phyloP scores from a whole-genome alignment of 2,797 vertebrate species.

The Ataeniobius toweri region DNA sequence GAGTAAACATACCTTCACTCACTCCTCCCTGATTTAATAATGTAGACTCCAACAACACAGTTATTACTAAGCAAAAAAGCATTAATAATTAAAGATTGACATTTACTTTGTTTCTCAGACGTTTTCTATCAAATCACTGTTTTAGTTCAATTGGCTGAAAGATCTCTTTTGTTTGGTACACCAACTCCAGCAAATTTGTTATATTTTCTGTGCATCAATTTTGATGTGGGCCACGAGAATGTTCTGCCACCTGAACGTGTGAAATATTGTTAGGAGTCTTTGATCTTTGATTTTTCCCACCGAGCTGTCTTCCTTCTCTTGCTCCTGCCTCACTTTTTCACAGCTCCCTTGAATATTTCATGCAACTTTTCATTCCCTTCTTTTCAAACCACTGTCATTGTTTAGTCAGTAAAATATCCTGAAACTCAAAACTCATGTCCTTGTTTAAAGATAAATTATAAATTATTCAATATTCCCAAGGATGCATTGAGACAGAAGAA shows the following conservation, averaged over 20 bases:
- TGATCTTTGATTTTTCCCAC: conserved; percentile 57
- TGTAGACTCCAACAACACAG: conserved; percentile 24
- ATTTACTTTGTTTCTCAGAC: conserved; percentile 30
- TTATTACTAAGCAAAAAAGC: conserved; percentile 27
- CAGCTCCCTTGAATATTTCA: conserved; percentile 62
- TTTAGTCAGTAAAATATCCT: conserved; percentile 57
- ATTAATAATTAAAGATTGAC: conserved; percentile 41
- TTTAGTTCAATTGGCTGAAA: background rate
- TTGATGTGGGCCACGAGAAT: conserved; percentile 44
- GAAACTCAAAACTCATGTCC: conserved; percentile 49
- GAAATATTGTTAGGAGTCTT: conserved; percentile 49
- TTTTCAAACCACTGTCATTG: conserved; percentile 49
- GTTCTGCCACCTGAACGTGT: conserved; percentile 40
- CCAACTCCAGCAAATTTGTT: conserved; percentile 15
- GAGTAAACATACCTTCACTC: conserved; percentile 10
- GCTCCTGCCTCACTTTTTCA: conserved; percentile 44
- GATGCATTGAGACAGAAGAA: conserved; percentile 4
- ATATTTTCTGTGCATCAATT: conserved; percentile 24
- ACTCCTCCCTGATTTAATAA: conserved; percentile 13
- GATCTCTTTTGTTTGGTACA: conserved; percentile 12
- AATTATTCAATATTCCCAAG: conserved; percentile 55
- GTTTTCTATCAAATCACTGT: conserved; percentile 14
- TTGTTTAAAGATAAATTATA: conserved; percentile 57
- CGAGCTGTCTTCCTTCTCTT: conserved; percentile 44
- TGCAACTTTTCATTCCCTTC: conserved; percentile 13